A percentile compares a stretch with the other conserved stretches of the same genome.
Evolutionary conservation across 2,888 invertebrate genomes (phyloP).

Genomic region (Microplitis deprimator): DNA sequence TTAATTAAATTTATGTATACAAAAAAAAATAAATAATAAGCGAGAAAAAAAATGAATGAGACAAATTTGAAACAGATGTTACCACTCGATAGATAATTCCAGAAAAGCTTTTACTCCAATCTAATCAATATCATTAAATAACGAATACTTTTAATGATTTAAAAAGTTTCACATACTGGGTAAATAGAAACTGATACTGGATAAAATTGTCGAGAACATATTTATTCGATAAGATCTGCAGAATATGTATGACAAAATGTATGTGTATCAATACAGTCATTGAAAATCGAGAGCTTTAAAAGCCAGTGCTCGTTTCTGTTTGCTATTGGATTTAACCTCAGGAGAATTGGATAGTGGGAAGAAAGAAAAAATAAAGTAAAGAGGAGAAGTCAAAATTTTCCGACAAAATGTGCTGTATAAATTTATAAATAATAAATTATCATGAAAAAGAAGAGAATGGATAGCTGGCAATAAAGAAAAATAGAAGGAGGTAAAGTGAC

Average conservation of each 20-base stretch:
- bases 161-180: slow-evolving; percentile 53
- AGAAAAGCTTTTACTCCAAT: slow-evolving; percentile 35
- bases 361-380: slow-evolving; percentile 44
- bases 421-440: slow-evolving; percentile 68
- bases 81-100: slow-evolving; percentile 34
- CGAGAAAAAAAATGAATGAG: not conserved
- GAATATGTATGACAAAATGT: not conserved
- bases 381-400: slow-evolving; percentile 43
- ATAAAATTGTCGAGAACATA: slow-evolving; percentile 5
- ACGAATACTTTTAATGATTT: slow-evolving; percentile 63
- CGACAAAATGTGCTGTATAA: slow-evolving; percentile 41
- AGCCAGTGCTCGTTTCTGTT: slow-evolving; percentile 16
- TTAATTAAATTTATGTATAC: too few relatives aligned
- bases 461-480: slow-evolving; percentile 63
- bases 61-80: slow-evolving; percentile 21
- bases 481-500: slow-evolving; percentile 66
- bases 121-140: slow-evolving; percentile 62
- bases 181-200: slow-evolving; percentile 47
- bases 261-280: slow-evolving; percentile 17
- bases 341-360: slow-evolving; percentile 7
- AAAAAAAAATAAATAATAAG: not conserved
- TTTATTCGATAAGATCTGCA: slow-evolving; percentile 9
- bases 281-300: slow-evolving; percentile 17
- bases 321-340: slow-evolving; percentile 11
- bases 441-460: slow-evolving; percentile 44